Evolutionary conservation across 2,888 invertebrate genomes (phyloP).

Genomic region (Lydus trimaculatus): DNA sequence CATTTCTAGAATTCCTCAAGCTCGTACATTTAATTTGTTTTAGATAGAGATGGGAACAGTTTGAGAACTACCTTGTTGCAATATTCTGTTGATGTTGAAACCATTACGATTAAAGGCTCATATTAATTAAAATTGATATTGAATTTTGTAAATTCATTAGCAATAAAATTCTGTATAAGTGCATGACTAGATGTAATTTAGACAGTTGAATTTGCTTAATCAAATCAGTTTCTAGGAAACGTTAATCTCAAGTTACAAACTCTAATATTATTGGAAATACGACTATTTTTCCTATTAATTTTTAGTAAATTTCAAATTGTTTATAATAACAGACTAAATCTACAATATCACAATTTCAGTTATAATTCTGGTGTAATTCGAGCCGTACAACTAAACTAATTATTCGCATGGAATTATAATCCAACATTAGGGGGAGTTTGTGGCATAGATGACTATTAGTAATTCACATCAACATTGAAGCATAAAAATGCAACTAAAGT

Average conservation of each 20-base stretch:
- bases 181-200: conserved; percentile 2
- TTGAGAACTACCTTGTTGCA: not conserved
- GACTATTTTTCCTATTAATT: not conserved
- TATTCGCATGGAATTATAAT: conserved; percentile 33
- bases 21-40: conserved; percentile 38
- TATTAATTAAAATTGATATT: conserved; percentile 4
- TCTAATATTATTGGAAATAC: not conserved
- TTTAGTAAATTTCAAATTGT: not conserved
- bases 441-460: conserved; percentile 24
- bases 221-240: not conserved
- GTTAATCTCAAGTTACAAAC: not conserved
- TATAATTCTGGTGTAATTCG: conserved; percentile 21
- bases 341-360: not conserved
- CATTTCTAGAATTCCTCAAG: conserved; percentile 41
- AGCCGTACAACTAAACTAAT: conserved; percentile 28
- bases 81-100: not conserved
- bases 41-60: conserved; percentile 30
- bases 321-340: not conserved
- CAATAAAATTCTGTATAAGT: not conserved
- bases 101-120: not conserved
- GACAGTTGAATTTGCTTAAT: conserved; percentile 1
- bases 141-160: not conserved
- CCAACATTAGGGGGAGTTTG: conserved; percentile 31
- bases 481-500: conserved; percentile 26
- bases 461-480: conserved; percentile 35